Conservation (phyloP, 2,797 vertebrate genomes). For the Epinephelus coioides region DNA sequence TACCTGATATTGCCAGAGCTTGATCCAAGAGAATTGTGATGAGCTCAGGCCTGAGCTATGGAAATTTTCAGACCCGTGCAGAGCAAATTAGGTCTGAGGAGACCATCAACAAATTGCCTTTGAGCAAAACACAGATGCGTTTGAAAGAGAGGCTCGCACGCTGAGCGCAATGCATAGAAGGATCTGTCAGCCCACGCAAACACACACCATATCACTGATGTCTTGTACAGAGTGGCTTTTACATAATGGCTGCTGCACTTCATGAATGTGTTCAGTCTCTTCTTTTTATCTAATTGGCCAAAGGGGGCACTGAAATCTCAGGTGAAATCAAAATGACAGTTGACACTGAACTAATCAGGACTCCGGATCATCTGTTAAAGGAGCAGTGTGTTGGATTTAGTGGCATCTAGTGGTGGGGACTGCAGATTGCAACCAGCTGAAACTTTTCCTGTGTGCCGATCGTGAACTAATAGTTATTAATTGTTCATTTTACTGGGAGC, state of each 20-base stretch:
- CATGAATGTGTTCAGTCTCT: slow-evolving; percentile 36
- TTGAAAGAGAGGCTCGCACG: slow-evolving; percentile 29
- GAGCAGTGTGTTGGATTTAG: too few relatives aligned
- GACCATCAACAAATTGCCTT: slow-evolving; percentile 68
- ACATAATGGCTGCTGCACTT: slow-evolving; percentile 52
- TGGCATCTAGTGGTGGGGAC: too few relatives aligned
- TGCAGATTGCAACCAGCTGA: too few relatives aligned
- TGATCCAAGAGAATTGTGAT: slow-evolving; percentile 63
- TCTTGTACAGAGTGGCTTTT: slow-evolving; percentile 27
- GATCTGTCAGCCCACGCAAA: slow-evolving; percentile 35
- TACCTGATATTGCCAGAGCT: slow-evolving; percentile 57
- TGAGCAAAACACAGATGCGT: slow-evolving; percentile 59
- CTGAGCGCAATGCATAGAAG: slow-evolving; percentile 30
- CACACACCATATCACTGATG: slow-evolving; percentile 2
- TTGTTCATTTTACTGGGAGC: too few relatives aligned
- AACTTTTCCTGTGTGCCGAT: too few relatives aligned
- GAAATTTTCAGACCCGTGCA: slow-evolving; percentile 54
- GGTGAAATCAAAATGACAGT: slow-evolving; percentile 24
- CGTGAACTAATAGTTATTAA: too few relatives aligned
- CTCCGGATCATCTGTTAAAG: slow-evolving; percentile 14
- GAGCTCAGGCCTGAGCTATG: slow-evolving; percentile 56
- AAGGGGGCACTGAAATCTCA: slow-evolving; percentile 20
- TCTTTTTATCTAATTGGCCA: slow-evolving; percentile 16
- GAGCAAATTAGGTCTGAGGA: slow-evolving; percentile 76
- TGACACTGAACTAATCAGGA: slow-evolving; percentile 15